A percentile compares a stretch with the other conserved stretches of the same genome.
Conservation (phyloP, 2,113 vertebrate genomes). For the Podilymbus podiceps region DNA sequence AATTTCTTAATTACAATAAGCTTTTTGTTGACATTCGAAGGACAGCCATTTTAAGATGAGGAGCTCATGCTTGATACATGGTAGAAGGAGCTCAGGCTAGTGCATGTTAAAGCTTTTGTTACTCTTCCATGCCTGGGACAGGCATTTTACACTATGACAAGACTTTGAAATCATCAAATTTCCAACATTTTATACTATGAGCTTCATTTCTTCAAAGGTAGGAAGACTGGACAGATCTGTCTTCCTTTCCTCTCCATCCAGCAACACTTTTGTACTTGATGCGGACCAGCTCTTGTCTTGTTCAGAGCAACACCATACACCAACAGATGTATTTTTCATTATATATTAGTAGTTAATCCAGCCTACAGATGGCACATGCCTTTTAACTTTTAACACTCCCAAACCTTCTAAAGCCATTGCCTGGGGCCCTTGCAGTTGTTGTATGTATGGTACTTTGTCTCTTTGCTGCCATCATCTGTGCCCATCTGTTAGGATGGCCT, state of each 20-base stretch:
- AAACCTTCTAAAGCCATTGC: background rate
- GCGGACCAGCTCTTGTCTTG: background rate
- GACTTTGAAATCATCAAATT: background rate
- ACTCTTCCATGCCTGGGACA: background rate
- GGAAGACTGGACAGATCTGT: background rate
- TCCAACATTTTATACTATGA: background rate
- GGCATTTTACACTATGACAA: background rate
- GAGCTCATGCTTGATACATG: background rate
- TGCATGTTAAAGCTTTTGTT: background rate
- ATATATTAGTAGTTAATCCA: constrained; percentile 22
- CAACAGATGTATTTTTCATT: constrained; percentile 12
- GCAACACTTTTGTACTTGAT: background rate
- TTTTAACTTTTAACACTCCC: background rate
- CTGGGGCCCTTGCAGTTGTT: constrained; percentile 31
- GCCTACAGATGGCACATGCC: constrained; percentile 32
- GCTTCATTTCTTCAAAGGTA: background rate
- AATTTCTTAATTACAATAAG: constrained; percentile 17
- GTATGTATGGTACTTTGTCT: background rate
- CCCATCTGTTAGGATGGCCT: constrained; percentile 62
- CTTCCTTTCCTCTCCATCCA: background rate
- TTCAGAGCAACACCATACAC: background rate
- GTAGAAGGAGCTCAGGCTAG: background rate
- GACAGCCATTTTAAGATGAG: background rate
- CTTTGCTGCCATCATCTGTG: constrained; percentile 29
- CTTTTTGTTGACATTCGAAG: background rate